Percentiles rank a stretch among this genome's conserved stretches.
These are phyloP conservation scores for Chelidonichthys spinosus DNA, from an alignment of 2,797 vertebrate genomes.

Conservation along the genomic window DNA sequence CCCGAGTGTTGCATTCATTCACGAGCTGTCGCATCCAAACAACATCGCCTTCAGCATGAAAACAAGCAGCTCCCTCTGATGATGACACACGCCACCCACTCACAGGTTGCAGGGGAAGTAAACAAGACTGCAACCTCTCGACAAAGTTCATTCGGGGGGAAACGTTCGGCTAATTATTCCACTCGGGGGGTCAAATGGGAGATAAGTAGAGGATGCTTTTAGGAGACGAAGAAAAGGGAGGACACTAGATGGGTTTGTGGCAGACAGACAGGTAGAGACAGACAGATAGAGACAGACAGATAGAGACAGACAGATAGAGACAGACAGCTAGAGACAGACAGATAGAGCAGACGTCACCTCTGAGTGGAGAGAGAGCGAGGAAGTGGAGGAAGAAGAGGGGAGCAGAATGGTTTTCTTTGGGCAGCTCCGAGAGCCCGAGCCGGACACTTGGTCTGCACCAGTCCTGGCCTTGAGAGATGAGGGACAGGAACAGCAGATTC, in stretches of 20 bases:
- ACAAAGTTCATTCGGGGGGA: slow-evolving; percentile 49
- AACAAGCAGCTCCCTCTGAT: slow-evolving; percentile 49
- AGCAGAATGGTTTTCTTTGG: slow-evolving; percentile 99
- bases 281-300: slow-evolving; percentile 59
- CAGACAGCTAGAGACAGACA: slow-evolving; percentile 45
- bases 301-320: slow-evolving; percentile 54
- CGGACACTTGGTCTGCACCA: slow-evolving; percentile 76
- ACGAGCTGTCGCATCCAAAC: slow-evolving; percentile 34
- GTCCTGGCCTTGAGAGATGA: slow-evolving; percentile 83
- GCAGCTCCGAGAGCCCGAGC: slow-evolving; percentile 89
- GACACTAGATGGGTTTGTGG: slow-evolving; percentile 1
- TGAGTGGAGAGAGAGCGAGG: slow-evolving; percentile 82
- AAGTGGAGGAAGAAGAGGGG: slow-evolving; percentile 84
- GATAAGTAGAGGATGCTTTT: slow-evolving; percentile 10
- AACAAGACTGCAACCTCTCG: slow-evolving; percentile 35
- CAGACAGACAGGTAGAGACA: slow-evolving; percentile 40
- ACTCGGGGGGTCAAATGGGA: slow-evolving; percentile 12
- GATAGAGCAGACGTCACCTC: slow-evolving; percentile 82
- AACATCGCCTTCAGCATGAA: slow-evolving; percentile 42
- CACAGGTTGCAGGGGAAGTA: slow-evolving; percentile 11
- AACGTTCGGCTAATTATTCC: slow-evolving; percentile 29
- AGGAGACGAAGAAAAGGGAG: neutral
- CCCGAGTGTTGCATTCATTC: slow-evolving; percentile 31
- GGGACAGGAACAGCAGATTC: slow-evolving; percentile 52
- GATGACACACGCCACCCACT: slow-evolving; percentile 30